These are phyloP conservation scores for Andrena hattorfiana DNA, from an alignment of 2,888 invertebrate genomes.

Conservation along the genomic window DNA sequence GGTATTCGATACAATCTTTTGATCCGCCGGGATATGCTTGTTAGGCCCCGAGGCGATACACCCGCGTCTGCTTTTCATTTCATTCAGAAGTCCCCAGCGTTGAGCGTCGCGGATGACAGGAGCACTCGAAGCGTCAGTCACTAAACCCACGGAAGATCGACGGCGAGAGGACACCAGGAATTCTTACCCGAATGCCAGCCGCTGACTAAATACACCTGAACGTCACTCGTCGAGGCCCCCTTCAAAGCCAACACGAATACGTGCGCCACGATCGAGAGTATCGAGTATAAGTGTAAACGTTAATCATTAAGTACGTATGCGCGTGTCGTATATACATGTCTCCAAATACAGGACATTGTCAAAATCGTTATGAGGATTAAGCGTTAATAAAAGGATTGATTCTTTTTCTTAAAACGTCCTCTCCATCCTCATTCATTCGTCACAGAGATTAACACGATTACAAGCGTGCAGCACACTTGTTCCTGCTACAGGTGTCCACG, in stretches of 20 bases:
- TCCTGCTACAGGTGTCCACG: too few relatives aligned
- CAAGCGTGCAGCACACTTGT: too few relatives aligned
- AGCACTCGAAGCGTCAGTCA: conserved; percentile 79
- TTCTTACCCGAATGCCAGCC: background rate
- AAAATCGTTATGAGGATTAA: conserved; percentile 26
- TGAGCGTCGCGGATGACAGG: conserved; percentile 77
- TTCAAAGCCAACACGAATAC: conserved; percentile 12
- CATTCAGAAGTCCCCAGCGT: conserved; percentile 81
- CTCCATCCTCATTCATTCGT: background rate
- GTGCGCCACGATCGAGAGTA: conserved; percentile 38
- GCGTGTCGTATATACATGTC: conserved; percentile 51
- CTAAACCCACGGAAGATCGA: conserved; percentile 53
- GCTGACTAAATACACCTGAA: conserved; percentile 4
- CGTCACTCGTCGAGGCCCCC: background rate
- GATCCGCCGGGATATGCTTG: background rate
- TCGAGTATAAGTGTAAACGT: conserved; percentile 34
- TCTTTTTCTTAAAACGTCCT: conserved; percentile 62
- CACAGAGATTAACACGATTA: background rate
- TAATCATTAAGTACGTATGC: conserved; percentile 45
- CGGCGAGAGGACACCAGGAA: conserved; percentile 7
- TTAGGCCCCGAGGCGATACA: too few relatives aligned
- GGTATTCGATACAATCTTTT: conserved; percentile 51
- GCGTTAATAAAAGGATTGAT: conserved; percentile 70
- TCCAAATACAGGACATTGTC: conserved; percentile 32
- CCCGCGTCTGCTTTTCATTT: background rate